Base-by-base conservation (phyloP, 2,797 vertebrate genomes). In the Synaphobranchus kaupii region DNA sequence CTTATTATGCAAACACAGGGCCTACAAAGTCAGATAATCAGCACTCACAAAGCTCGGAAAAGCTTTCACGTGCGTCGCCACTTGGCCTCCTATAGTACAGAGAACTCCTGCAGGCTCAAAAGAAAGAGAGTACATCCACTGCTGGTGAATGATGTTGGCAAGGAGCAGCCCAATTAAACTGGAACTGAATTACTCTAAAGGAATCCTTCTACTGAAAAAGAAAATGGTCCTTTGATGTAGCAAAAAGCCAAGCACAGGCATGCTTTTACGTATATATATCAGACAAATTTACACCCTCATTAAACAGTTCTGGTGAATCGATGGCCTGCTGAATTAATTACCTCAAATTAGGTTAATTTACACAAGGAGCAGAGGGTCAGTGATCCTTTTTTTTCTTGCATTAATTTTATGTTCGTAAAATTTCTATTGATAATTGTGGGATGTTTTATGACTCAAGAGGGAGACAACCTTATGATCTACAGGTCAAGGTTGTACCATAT, bases 121-220 rank as follows among this genome's bases (percentile, higher is more conserved):
- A 88, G 89, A 82, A 22, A 82, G 9, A n/a, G 5, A 50, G n/a
- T 25, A 25, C 47, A 52, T 48, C 22, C 44, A 50, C 25, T 82
- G 22, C 48, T 82, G 68, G 2, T 71, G 58, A 63, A 56, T 47
- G 58, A 88, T 54, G 31, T 76, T 50, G 83, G 76, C 76, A 89
- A 84, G 86, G 78, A 86, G 88, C 88, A 89, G 88, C 87, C 90
- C 90, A 90, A 90, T 91, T 90, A 91, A 87, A 88, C 48, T 82
- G 48, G 63, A 25, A 60, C 83, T 34, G 66, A 85, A 88, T 89
- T 86, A 88, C n/a, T 82, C 86, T 83, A 89, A 89, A 82, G 84
- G 28, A 82, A 84, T 58, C 58, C 50, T 0, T n/a, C 25, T n/a
- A 47, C 50, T 3, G 3, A n/a, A 0, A 8, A 60, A 31, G 25